Evolutionary conservation across 1,140 invertebrate species (phyloP), one percentile per base, ranked within the genome.

Genomic region (Diuraphis noxia): DNA sequence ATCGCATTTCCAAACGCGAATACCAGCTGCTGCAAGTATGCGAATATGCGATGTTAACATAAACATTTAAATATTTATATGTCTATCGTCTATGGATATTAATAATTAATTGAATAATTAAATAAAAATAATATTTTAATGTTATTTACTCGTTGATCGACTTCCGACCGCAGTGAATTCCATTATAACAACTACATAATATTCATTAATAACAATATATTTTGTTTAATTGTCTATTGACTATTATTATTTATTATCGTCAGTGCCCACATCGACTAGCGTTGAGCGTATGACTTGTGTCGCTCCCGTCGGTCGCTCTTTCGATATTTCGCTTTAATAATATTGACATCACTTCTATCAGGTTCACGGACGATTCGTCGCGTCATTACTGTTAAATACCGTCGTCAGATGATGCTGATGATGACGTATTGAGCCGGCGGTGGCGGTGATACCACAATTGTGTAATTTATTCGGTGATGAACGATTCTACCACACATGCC

Each of bases 361-460:
- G 8, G 56, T n/a, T 72, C 5, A 4, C 56, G 30, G 30, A n/a
- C 30, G 56, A 17, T n/a, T 5, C 56, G 56, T 72, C n/a, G 49
- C 85, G 34, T 38, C 56, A 52, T 52, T 56, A 7, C n/a, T n/a
- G n/a, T n/a, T n/a, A n/a, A n/a, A n/a, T n/a, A n/a, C 36, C n/a
- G 34, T 23, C 36, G 36, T 13, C 46, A 30, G 10, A 40, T 41
- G 86, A 88, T 40, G 86, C 46, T 19, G 10, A 40, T 41, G 86
- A 88, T 40, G 86, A 88, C 30, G 86, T 40, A 63, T 63, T 88
- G 86, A 88, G 63, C 86, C n/a, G 41, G 40, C 82, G 30, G 40
- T 13, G 23, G 30, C 40, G 17, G 30, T 72, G 30, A 34, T 49
- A 36, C n/a, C 41, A 34, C 36, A 17, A 46, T 3, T 9, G 84